These are phyloP conservation scores for Gari tellinella DNA, from an alignment of 2,888 invertebrate species.

Conservation along the genomic window DNA sequence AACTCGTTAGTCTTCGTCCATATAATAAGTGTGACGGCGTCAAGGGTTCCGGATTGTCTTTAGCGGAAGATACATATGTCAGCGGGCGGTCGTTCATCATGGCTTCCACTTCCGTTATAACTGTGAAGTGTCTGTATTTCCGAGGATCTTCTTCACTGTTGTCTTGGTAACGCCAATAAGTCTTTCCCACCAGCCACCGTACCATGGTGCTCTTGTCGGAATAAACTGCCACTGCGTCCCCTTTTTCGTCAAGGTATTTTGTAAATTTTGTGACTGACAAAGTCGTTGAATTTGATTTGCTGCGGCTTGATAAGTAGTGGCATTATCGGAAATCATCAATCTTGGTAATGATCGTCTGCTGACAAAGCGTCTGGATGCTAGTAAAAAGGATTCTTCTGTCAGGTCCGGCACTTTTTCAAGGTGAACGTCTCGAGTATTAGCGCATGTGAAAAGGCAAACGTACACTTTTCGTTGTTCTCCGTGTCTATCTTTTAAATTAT, in stretches of 20 bases:
- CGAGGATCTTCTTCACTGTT: conserved; percentile 33
- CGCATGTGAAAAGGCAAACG: conserved; percentile 7
- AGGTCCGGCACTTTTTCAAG: conserved; percentile 35
- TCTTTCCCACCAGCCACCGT: conserved; percentile 58
- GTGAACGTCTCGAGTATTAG: conserved; percentile 27
- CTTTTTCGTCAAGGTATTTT: conserved; percentile 1
- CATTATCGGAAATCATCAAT: conserved; percentile 49
- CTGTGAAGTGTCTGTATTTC: no score
- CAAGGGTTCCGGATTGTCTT: conserved; percentile 21
- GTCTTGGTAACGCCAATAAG: conserved; percentile 43
- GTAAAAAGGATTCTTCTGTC: conserved; percentile 30
- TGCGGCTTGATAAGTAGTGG: conserved; percentile 37
- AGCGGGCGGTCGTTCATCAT: conserved; percentile 54
- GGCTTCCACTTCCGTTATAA: conserved; percentile 51
- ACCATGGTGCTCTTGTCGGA: conserved; percentile 52
- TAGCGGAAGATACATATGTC: conserved; percentile 33
- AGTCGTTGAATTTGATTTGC: conserved; percentile 11
- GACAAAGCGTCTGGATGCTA: conserved; percentile 26
- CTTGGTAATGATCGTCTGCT: conserved; percentile 6
- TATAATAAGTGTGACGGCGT: conserved; percentile 49
- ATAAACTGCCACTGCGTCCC: conserved; percentile 48
- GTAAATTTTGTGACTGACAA: no score
- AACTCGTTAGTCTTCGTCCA: conserved; percentile 18
- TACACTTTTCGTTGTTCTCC: conserved; percentile 20
- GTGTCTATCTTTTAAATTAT: conserved; percentile 11